phyloP scores from a whole-genome alignment of 2,888 invertebrate species.

The Gonocerus acuteangulatus region DNA sequence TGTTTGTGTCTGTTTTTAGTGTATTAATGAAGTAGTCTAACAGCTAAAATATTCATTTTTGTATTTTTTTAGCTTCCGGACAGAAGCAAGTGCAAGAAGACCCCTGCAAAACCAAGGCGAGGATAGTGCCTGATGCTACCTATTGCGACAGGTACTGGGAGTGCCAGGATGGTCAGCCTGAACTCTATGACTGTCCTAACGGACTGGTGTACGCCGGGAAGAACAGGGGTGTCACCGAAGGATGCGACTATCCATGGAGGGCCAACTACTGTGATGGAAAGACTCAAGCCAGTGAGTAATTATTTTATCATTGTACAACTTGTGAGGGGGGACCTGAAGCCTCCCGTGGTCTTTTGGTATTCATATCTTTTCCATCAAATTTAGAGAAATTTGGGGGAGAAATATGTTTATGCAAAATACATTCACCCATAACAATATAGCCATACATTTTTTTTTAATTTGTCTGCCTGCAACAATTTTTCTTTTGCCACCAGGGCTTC shows the following conservation, averaged over 20 bases:
- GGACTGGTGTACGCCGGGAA: slow-evolving; percentile 84
- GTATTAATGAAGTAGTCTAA: no score
- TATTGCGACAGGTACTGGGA: slow-evolving; percentile 83
- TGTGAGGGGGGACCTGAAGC: no score
- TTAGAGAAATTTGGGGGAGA: no score
- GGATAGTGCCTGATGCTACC: slow-evolving; percentile 67
- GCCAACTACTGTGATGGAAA: slow-evolving; percentile 79
- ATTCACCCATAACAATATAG: no score
- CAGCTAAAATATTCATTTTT: no score
- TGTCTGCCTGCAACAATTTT: no score
- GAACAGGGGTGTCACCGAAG: slow-evolving; percentile 78
- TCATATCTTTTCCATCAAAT: no score
- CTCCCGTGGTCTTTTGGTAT: no score
- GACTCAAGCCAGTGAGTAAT: slow-evolving; percentile 60
- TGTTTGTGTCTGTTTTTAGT: no score
- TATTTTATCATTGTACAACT: background rate
- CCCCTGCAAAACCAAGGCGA: slow-evolving; percentile 71
- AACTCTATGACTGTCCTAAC: slow-evolving; percentile 83
- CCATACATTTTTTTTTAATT: no score
- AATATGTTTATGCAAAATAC: no score
- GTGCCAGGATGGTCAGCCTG: slow-evolving; percentile 72
- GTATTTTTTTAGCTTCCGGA: background rate
- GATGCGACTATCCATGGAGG: slow-evolving; percentile 84
- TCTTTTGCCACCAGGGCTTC: no score
- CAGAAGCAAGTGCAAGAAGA: slow-evolving; percentile 52